Percentiles rank a stretch among this genome's conserved stretches.
Evolutionary conservation across 2,888 invertebrate species (phyloP).

Genomic region (Melolontha melolontha): DNA sequence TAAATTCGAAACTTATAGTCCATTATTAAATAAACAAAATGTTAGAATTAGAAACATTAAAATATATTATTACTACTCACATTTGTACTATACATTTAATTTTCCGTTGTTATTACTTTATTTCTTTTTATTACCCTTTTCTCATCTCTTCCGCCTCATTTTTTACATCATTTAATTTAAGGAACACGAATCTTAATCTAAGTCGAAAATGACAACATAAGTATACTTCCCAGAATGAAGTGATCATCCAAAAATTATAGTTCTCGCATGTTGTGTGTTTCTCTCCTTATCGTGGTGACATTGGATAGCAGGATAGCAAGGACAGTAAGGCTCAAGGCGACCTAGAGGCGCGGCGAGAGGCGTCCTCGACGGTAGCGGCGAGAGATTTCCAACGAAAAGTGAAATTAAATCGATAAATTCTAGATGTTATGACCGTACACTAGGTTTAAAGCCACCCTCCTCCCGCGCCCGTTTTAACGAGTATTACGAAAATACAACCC

Average conservation of each 20-base stretch:
- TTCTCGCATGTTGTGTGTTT: neutral
- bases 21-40: too few species aligned
- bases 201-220: too few species aligned
- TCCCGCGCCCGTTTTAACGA: constrained; percentile 26
- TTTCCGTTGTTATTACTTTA: too few species aligned
- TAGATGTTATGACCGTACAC: constrained; percentile 39
- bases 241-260: constrained; percentile 25
- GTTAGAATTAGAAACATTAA: too few species aligned
- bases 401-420: constrained; percentile 40
- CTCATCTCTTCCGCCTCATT: too few species aligned
- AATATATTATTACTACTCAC: too few species aligned
- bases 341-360: neutral
- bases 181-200: too few species aligned
- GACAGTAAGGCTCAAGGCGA: constrained; percentile 4
- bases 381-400: constrained; percentile 38
- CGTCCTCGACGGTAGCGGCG: constrained; percentile 5
- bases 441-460: constrained; percentile 33
- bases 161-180: too few species aligned
- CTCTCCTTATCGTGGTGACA: neutral
- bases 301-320: constrained; percentile 4
- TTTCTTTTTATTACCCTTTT: too few species aligned
- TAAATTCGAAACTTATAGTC: too few species aligned
- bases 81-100: too few species aligned
- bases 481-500: constrained; percentile 10
- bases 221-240: constrained; percentile 8